Evolutionary conservation across 2,797 vertebrate species (phyloP), one percentile per base, ranked within the genome.

Genomic region (Helostoma temminkii): DNA sequence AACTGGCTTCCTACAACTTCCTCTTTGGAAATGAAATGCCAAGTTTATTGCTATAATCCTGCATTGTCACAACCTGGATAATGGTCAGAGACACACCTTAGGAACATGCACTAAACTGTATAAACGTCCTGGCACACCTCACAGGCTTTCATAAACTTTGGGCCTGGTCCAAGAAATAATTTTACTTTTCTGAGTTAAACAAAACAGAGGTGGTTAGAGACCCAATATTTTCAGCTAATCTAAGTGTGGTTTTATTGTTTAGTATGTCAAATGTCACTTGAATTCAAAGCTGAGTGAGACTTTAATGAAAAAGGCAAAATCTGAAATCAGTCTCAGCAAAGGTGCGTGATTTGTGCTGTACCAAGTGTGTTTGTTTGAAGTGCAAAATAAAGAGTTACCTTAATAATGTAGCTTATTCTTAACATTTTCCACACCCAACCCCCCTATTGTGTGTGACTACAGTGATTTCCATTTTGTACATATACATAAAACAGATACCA

Each of bases 71-170:
- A 72, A 41, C 62, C 54, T 59, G 28, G 41, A 80, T 72, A 82
- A 80, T 2, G 4, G 79, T 68, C 61, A 39, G 1, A 73, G 70
- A 47, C 88, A 74, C 86, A 80, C 89, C 84, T 88, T 82, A 56
- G 36, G 30, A 82, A 82, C 58, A 82, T 68, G 83, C 22, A 55
- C 24, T 88, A 71, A 82, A 83, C 82, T 78, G 25, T 66, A 47
- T 74, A 82, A 88, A 82, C 49, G 18, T 25, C 53, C 48, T 25
- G 85, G 25, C 86, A 89, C 80, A 6, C 88, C 86, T 87, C 45
- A 65, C 53, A 71, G 41, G 58, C 43, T 50, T 74, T 63, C 70
- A 63, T 62, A 71, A 30, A 66, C 34, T 10, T 55, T 66, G 53
- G 73, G 14, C 39, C 41, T 39, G 41, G 21, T 64, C 61, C 62